phyloP scores from a whole-genome alignment of 2,888 invertebrate species.

The Brachypalpus laphriformis region DNA sequence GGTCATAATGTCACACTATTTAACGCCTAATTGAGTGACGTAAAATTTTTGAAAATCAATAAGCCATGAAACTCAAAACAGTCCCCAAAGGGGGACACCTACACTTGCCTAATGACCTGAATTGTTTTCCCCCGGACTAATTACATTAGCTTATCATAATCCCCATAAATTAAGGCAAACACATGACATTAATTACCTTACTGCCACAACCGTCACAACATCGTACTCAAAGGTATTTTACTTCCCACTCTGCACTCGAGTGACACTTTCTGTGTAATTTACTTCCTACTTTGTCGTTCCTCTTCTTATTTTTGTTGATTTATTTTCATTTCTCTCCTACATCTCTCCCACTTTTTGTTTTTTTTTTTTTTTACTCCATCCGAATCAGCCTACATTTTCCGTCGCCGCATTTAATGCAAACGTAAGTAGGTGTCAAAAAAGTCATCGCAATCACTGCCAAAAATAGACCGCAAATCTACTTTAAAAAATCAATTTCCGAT shows the following conservation, averaged over 20 bases:
- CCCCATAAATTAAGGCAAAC: neutral
- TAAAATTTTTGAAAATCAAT: neutral
- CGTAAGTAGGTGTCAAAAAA: constrained; percentile 56
- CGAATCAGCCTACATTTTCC: constrained; percentile 46
- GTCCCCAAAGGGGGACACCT: neutral
- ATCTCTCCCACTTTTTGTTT: neutral
- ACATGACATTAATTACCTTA: neutral
- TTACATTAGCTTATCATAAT: neutral
- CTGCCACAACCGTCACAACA: neutral
- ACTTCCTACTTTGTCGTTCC: constrained; percentile 20
- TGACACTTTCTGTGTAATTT: constrained; percentile 15
- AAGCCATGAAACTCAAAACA: neutral
- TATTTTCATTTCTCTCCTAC: constrained; percentile 15
- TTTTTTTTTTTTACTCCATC: neutral
- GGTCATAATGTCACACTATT: neutral
- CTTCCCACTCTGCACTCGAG: constrained; percentile 18
- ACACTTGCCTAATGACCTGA: neutral
- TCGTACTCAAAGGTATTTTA: constrained; percentile 1
- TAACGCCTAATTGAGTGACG: neutral
- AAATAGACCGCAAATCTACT: constrained; percentile 45
- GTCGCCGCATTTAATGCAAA: neutral
- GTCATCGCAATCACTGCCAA: constrained; percentile 51
- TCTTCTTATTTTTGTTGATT: neutral
- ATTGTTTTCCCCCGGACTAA: neutral
- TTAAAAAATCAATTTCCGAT: constrained; percentile 39